phyloP scores from a whole-genome alignment of 2,113 vertebrate species.

The Microcebus ravelobensis region DNA sequence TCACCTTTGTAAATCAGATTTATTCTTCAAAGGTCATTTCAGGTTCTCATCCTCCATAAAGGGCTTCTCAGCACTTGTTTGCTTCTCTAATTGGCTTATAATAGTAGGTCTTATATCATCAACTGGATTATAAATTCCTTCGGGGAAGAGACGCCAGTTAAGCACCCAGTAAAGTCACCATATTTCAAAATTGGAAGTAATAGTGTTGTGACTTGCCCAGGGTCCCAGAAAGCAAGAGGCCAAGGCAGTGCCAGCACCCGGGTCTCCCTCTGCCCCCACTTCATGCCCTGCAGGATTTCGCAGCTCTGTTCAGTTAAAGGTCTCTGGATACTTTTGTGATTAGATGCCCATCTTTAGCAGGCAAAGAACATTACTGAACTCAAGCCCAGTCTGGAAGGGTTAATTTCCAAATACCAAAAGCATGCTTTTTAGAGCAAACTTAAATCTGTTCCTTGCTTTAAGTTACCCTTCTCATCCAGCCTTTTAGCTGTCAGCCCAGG shows the following conservation, averaged over 20 bases:
- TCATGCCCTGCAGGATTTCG: neutral
- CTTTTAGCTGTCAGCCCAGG: neutral
- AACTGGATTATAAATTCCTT: slow-evolving; percentile 11
- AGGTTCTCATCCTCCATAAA: neutral
- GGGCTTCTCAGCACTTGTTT: neutral
- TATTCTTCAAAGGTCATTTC: neutral
- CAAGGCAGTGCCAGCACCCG: fast-evolving
- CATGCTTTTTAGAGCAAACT: neutral
- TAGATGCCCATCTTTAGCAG: neutral
- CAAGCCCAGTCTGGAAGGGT: neutral
- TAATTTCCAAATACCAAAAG: neutral
- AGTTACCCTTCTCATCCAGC: too few species aligned
- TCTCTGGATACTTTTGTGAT: neutral
- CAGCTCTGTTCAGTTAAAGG: fast-evolving
- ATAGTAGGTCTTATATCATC: neutral
- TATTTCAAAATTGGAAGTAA: slow-evolving; percentile 13
- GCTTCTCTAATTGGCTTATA: neutral
- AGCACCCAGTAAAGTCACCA: neutral
- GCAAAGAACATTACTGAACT: neutral
- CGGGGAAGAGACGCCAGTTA: slow-evolving; percentile 18
- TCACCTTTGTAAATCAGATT: neutral
- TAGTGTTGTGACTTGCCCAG: neutral
- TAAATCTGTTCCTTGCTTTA: neutral
- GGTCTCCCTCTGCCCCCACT: fast-evolving
- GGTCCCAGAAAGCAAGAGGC: neutral